Base-by-base conservation (phyloP, 2,113 vertebrate genomes). In the Xiphophorus couchianus region DNA sequence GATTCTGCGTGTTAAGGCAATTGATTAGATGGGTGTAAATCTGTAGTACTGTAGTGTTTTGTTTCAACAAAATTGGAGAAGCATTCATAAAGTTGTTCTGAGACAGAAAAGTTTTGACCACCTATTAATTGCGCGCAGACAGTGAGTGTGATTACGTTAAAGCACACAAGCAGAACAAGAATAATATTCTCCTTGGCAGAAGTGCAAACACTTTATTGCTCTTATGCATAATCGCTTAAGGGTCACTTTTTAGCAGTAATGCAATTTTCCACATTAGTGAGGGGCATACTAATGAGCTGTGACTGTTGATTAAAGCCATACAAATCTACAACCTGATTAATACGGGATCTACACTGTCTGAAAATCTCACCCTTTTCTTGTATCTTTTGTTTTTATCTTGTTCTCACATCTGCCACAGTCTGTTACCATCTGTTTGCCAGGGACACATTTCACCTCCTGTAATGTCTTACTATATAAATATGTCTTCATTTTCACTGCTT, bases 361-460 rank as follows among this genome's bases (percentile, higher is more conserved):
- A 19, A 51, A 51, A 19, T 25, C 48, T 22, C 17, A 51, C 19
- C 19, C 7, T 22, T 51, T 51, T 14, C 31, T 51, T 66, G 29
- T 63, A n/a, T 73, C 66, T 37, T 60, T n/a, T 15, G 58, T 65
- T 14, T 76, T 77, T 33, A 78, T 42, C 75, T 76, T 73, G 48
- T 44, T 62, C 72, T 68, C 27, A 58, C 35, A n/a, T 84, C 77
- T 69, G 74, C 30, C 62, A 77, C 22, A 42, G 44, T 73, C 61
- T 70, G 33, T 72, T 68, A 30, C 42, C 37, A 6, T 73, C 80
- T 78, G 73, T 80, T 69, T 72, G 69, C 73, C 69, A 71, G 44
- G 31, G 62, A 68, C 74, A 70, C 33, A 78, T 81, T 78, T 84
- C 27, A 19, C 39, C 22, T 44, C 67, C 31, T n/a, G 44, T 42